Evolutionary conservation across 2,113 vertebrate genomes (phyloP), one percentile per base, ranked within the genome.

Genomic region (Echinops telfairi): DNA sequence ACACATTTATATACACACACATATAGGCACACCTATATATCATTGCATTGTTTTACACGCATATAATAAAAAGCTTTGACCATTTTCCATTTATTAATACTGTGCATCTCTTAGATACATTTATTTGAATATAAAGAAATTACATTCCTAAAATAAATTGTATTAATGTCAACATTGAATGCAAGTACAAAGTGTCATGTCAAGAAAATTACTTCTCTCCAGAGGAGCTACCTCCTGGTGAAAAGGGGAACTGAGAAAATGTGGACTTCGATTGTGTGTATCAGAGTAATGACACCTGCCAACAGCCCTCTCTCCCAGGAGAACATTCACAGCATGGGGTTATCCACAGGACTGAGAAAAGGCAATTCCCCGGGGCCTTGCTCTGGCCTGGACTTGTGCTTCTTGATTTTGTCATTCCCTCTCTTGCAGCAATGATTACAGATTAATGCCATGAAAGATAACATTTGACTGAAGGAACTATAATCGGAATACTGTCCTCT

Each of bases 111-210:
- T 73, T 36, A 3, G 62, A 90, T 23, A 2, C 2, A 0, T 40
- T 91, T 85, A 31, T 23, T 70, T 27, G 22, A 2, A 68, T 75
- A 64, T 19, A 83, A 60, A 73, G 29, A 81, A 87, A 66, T 73
- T 60, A 25, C 0, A 15, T 1, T 53, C 4, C 15, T 79, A 40
- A 89, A 79, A 79, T 58, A 80, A 84, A 84, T 91, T 92, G 27
- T 80, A 83, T 95, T 91, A 96, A 94, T 87, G 94, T 81, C 17
- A 95, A 94, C 94, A 97, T 66, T 38, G 57, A 57, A 60, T 82
- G 38, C 17, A 83, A 93, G 25, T 90, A 23, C 27, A 90, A 84
- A 84, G 9, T 22, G 47, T 86, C 78, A 38, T 81, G 82, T 60
- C 73, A 80, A 95, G 64, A 77, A 33, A 92, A 92, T 93, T 75